Evolutionary conservation across 2,888 invertebrate genomes (phyloP), one percentile per base, ranked within the genome.

Genomic region (Lasioglossum zephyrum): DNA sequence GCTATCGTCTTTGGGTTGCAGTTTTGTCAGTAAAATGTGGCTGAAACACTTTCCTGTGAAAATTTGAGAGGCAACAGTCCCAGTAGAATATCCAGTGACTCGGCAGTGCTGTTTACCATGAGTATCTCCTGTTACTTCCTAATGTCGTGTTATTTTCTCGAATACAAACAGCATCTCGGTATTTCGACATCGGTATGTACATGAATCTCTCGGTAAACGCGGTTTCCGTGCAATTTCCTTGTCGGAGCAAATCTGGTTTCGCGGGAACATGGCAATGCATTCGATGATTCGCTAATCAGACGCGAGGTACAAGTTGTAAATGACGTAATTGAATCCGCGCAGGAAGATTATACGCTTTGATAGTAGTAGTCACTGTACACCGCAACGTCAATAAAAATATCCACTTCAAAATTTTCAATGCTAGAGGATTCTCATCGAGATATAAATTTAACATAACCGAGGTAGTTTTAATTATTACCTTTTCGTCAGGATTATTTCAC

Each of bases 141-240:
- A 60, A 69, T 73, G 53, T 47, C 73, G 16, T 53, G 79, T 41
- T 66, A 81, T 66, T 82, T 79, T 36, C 69, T 11, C 36, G 31
- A 39, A 31, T 73, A 31, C 78, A 6, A 22, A 73, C 57, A 44
- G 26, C 13, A n/a, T 73, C 70, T 72, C 80, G 31, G 57, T 76
- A 41, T 72, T 81, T 63, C 49, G 49, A 75, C 69, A 79, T 79
- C 75, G 16, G 57, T 26, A 26, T 69, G 41, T 53, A 22, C 79
- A 79, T 79, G 66, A 57, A 74, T 70, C 82, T 73, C 72, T 57
- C 49, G 53, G 22, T 63, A 26, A 83, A 75, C 75, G 66, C 57
- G 73, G 18, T 79, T 75, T 70, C 79, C n/a, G 22, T 41, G 53
- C 22, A 74, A 75, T 60, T 79, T 18, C 26, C 49, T 26, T 11